Evolutionary conservation across 2,797 vertebrate species (phyloP).

Genomic region (Girardinus metallicus): DNA sequence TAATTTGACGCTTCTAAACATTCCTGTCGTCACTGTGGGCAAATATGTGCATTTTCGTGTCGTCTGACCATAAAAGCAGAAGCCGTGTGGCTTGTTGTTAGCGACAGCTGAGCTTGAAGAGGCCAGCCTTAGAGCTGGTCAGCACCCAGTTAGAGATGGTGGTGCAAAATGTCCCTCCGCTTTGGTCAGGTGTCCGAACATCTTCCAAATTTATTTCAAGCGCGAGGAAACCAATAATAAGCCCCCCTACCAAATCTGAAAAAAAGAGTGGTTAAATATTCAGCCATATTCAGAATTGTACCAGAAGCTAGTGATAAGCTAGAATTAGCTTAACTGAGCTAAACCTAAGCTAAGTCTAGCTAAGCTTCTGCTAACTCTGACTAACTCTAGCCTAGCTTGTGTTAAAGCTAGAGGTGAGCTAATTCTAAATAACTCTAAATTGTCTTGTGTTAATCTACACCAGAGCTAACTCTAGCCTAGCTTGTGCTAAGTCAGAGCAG

Average conservation of each 20-base stretch:
- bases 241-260: background rate
- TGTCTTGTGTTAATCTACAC: no score
- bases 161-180: background rate
- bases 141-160: background rate
- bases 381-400: no score
- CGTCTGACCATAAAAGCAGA: background rate
- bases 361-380: no score
- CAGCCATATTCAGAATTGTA: background rate
- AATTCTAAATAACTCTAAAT: no score
- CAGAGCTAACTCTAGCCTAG: no score
- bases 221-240: background rate
- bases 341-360: no score
- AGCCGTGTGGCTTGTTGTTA: background rate
- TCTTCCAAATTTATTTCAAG: background rate
- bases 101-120: background rate
- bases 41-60: background rate
- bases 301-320: background rate
- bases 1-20: no score
- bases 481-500: no score
- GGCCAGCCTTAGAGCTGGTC: background rate
- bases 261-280: background rate
- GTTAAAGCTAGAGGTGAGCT: no score
- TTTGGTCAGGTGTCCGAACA: background rate
- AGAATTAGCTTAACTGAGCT: background rate
- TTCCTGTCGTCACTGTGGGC: no score